Base-by-base conservation (phyloP, 2,113 vertebrate species). In the Strix uralensis region DNA sequence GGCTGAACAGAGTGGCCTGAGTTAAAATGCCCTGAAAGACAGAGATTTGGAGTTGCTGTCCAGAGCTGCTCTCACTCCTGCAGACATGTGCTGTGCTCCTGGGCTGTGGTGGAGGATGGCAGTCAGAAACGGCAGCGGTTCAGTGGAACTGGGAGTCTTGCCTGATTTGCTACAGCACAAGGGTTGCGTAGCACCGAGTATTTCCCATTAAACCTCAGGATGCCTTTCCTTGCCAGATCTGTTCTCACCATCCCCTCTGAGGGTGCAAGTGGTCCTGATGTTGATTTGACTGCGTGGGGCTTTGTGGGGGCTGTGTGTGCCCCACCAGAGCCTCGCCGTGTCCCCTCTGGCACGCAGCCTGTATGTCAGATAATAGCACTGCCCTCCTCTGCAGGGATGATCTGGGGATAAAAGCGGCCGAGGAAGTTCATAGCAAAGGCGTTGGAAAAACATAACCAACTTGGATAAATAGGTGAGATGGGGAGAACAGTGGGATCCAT, bases 241-340 rank as follows among this genome's bases (percentile, higher is more conserved):
- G 15, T 42, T 84, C 16, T 46, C 40, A 15, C 59, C 7, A 5
- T 59, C 29, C 36, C 9, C 71, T 42, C 34, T 3, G 3, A 6
- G 2, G 7, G 7, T 30, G 4, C 13, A 7, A 42, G 15, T 9
- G 62, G n/a, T 55, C 32, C 69, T 44, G 27, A 12, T n/a, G 49
- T 19, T 30, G 55, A 2, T 63, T 36, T 52, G 54, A 30, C 65
- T n/a, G 3, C 0, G 0, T 7, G 58, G 27, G 44, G 47, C 34
- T 81, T 3, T 13, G 55, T 6, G 38, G 34, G 90, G 47, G 7
- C 42, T 67, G 22, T 1, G 2, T 4, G 55, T 27, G 58, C 38
- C 38, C 44, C 42, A 3, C 38, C 47, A 36, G 40, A n/a, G 21
- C 7, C 27, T 10, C 2, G 1, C 23, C 4, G 40, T 36, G 90